These are phyloP conservation scores for Theristicus caerulescens DNA, from an alignment of 2,113 vertebrate species.

Conservation along the genomic window DNA sequence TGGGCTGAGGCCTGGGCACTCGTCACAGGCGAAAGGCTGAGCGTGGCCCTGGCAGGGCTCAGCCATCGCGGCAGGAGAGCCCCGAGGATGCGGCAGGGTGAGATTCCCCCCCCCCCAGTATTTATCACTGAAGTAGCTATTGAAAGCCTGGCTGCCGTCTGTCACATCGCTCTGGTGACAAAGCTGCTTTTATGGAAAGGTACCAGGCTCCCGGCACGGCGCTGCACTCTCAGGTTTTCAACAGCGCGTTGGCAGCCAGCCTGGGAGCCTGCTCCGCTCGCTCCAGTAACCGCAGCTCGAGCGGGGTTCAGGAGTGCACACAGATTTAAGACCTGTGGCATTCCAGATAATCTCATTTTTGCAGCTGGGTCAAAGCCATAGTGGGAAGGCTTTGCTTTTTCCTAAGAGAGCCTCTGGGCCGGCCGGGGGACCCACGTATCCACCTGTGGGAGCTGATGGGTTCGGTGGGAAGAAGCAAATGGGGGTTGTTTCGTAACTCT, in stretches of 20 bases:
- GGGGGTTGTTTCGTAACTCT: neutral
- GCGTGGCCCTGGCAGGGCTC: neutral
- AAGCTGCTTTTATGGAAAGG: neutral
- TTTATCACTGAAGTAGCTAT: neutral
- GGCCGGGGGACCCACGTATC: rapidly evolving
- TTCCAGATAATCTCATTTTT: neutral
- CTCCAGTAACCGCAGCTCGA: neutral
- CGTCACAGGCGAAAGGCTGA: neutral
- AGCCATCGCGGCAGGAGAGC: neutral
- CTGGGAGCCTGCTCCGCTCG: rapidly evolving
- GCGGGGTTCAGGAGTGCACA: neutral
- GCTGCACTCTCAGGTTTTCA: neutral
- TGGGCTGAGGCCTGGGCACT: neutral
- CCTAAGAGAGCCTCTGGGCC: neutral
- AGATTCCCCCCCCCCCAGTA: neutral
- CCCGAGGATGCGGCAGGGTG: neutral
- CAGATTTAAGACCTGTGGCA: neutral
- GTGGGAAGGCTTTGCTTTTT: neutral
- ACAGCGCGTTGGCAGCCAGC: neutral
- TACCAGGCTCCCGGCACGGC: rapidly evolving
- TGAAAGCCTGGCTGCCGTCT: rapidly evolving
- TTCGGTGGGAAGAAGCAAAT: neutral
- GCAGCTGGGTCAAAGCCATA: rapidly evolving
- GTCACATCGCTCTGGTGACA: rapidly evolving
- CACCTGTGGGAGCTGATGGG: neutral